Evolutionary conservation across 2,113 vertebrate genomes (phyloP).

Genomic region (Vulpes ferrilata): DNA sequence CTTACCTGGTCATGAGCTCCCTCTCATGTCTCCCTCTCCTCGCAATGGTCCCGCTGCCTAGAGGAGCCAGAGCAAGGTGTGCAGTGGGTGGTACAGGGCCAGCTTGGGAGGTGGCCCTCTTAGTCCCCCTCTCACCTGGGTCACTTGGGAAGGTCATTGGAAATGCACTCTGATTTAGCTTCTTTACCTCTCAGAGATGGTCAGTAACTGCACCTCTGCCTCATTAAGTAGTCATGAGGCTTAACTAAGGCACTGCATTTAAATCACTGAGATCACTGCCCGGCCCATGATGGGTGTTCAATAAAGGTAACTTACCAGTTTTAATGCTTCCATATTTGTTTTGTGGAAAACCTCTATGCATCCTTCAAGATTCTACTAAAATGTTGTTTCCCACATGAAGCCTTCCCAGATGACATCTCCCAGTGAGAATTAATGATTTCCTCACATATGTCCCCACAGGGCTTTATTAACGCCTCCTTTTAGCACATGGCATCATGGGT

Average conservation of each 20-base stretch:
- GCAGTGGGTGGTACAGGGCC: not conserved
- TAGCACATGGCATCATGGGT: rapidly evolving
- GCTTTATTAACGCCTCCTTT: not conserved
- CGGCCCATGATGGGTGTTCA: not conserved
- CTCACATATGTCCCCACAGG: rapidly evolving
- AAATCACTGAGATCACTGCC: not conserved
- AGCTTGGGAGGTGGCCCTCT: too few relatives aligned
- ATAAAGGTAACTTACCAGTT: not conserved
- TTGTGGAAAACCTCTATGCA: not conserved
- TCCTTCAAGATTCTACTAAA: not conserved
- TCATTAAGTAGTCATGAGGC: not conserved
- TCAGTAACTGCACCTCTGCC: rapidly evolving
- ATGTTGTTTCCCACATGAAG: not conserved
- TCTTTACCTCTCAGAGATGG: not conserved
- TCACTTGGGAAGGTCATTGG: not conserved
- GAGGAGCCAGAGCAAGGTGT: not conserved
- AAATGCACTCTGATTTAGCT: not conserved
- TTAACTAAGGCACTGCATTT: not conserved
- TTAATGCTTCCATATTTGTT: not conserved
- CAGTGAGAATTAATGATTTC: not conserved
- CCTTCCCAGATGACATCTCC: not conserved
- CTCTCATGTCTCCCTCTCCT: not conserved
- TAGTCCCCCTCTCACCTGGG: not conserved
- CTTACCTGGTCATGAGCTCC: not conserved
- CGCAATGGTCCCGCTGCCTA: not conserved